Base-by-base conservation (phyloP, 2,113 vertebrate genomes). In the Gallinago paraguaiae region DNA sequence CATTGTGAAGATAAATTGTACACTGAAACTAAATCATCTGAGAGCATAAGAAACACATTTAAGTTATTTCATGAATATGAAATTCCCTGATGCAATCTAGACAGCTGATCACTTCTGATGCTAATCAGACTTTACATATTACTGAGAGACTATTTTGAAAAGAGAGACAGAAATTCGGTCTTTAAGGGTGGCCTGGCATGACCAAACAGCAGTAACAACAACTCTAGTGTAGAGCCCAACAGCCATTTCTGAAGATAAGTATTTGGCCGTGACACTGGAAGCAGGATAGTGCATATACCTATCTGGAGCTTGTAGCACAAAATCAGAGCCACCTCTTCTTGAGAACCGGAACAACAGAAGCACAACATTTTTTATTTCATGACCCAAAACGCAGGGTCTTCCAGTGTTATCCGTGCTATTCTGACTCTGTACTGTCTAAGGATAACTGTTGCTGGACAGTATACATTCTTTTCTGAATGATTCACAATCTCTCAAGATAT, bases 341-440 rank as follows among this genome's bases (percentile, higher is more conserved):
- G 37, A 9, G 22, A 75, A 50, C 7, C 69, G 53, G 28, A 93
- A 56, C 9, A 94, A 56, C 2, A 75, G 31, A 17, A 76, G 37
- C 37, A 65, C 12, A 28, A 35, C 23, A 4, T 16, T 48, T 56
- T 80, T 54, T 28, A 59, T 37, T 69, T 92, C 16, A 17, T 15
- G 13, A 64, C 64, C 33, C 37, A 77, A 67, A 92, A 50, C 0
- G 0, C 7, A 25, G 7, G 18, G 22, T 54, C 5, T 60, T 61
- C 50, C 46, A 41, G 37, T 17, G 31, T 7, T 70, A 68, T 9
- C 28, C 46, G 35, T 31, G 30, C 25, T 64, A 59, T 65, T 75
- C 56, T 51, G 39, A 64, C 33, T 75, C 65, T 28, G 4, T 9
- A 24, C 43, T 53, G 39, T 19, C 43, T 20, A 70, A 75, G n/a